Evolutionary conservation across 2,113 vertebrate species (phyloP), one percentile per base, ranked within the genome.

Genomic region (Menura novaehollandiae): DNA sequence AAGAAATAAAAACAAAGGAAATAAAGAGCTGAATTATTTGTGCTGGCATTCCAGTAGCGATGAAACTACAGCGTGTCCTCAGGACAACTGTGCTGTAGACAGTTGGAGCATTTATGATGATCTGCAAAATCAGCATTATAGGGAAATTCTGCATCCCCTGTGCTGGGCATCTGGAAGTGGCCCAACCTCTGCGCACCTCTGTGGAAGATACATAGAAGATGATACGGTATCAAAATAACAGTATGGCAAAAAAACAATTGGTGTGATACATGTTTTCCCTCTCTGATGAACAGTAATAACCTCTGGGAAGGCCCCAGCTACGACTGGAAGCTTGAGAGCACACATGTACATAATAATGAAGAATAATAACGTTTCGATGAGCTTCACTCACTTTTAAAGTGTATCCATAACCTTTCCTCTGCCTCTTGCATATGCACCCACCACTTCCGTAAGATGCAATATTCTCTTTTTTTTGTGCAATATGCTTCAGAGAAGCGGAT

Each of bases 221-320:
- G 18, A 77, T 9, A 26, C 0, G 1, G 67, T 1, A 86, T 33
- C 7, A 84, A 92, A 95, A 55, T 1, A 67, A 21, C 0, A 52
- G 7, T 3, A 24, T 27, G 10, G 47, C 15, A 64, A 53, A 77
- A 47, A 41, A 51, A 1, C 0, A 11, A 28, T 3, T 3, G 33
- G 11, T 11, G 27, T 32, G 74, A 49, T 5, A n/a, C 1, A 0
- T 4, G 9, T 53, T 87, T 39, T 59, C 23, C 44, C 78, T 2
- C 24, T 69, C 44, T 76, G 59, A 46, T 24, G 8, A 21, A 27
- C 0, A 73, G n/a, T 7, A 18, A 64, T 15, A 85, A 76, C 21
- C 28, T 47, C 77, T 41, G 39, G 46, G 51, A 93, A 88, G 53
- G 58, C 33, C 46, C 15, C 66, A 85, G 27, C 81, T 58, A 58